Conservation (phyloP, 2,797 vertebrate genomes). For the Zenarchopterus dispar region DNA sequence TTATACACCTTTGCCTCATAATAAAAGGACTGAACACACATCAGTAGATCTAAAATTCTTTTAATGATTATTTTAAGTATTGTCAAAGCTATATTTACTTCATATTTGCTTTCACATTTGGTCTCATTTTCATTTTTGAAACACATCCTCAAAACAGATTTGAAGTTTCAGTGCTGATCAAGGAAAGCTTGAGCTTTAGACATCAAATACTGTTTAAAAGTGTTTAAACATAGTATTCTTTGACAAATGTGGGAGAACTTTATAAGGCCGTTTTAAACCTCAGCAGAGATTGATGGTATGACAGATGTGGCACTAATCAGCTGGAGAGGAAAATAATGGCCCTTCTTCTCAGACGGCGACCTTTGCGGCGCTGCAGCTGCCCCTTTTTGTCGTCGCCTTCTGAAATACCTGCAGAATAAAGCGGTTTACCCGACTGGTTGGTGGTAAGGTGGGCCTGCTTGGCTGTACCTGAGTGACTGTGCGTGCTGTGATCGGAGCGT, state of each 20-base stretch:
- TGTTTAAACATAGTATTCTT: neutral
- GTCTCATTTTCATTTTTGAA: too few relatives aligned
- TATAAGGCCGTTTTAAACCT: too few relatives aligned
- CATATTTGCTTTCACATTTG: too few relatives aligned
- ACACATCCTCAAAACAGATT: too few relatives aligned
- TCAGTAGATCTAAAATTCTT: neutral
- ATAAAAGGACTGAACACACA: neutral
- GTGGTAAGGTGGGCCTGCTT: constrained; percentile 38
- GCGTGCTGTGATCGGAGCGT: constrained; percentile 81
- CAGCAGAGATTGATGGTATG: constrained; percentile 3
- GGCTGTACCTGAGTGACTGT: constrained; percentile 91
- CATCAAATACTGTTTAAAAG: neutral
- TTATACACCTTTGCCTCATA: too few relatives aligned
- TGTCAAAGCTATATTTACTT: too few relatives aligned
- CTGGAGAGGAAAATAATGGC: constrained; percentile 70
- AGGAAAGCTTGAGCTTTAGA: too few relatives aligned
- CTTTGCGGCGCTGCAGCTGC: constrained; percentile 64
- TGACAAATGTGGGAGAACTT: neutral
- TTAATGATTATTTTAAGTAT: neutral
- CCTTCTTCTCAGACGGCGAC: constrained; percentile 75
- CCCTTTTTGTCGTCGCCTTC: neutral
- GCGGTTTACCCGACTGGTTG: constrained; percentile 22
- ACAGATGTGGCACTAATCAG: constrained; percentile 21
- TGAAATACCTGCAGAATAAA: constrained; percentile 52
- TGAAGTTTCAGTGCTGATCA: too few relatives aligned